Conservation (phyloP, 2,888 invertebrate genomes). For the Sturmia bella region DNA sequence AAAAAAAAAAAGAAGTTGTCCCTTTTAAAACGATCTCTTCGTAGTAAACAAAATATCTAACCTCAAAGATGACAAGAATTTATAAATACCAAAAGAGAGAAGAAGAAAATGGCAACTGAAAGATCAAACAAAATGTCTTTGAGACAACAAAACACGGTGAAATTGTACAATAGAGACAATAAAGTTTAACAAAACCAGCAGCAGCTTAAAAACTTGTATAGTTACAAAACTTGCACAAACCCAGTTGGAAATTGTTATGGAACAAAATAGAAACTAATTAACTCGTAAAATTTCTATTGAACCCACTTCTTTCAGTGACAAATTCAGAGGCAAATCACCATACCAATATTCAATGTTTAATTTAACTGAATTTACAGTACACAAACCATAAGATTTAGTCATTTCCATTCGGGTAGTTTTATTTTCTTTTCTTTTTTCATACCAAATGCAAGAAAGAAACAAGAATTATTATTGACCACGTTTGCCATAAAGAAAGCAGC, state of each 20-base stretch:
- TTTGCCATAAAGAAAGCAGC: constrained; percentile 72
- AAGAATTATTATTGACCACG: constrained; percentile 78
- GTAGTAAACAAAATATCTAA: constrained; percentile 1
- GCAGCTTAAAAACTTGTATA: constrained; percentile 20
- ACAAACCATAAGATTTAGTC: neutral
- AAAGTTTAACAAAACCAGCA: constrained; percentile 44
- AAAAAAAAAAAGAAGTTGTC: too few species aligned
- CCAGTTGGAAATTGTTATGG: constrained; percentile 26
- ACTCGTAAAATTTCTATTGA: neutral
- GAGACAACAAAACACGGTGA: constrained; percentile 48
- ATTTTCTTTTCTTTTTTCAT: neutral
- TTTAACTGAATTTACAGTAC: neutral
- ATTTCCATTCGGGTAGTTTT: constrained; percentile 37
- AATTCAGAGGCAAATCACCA: constrained; percentile 14
- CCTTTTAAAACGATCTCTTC: neutral
- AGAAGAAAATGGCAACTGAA: constrained; percentile 23
- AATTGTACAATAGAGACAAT: constrained; percentile 45
- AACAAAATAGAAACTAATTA: neutral
- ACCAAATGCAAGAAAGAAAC: constrained; percentile 45
- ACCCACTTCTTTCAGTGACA: neutral
- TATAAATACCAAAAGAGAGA: neutral
- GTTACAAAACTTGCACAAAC: constrained; percentile 22
- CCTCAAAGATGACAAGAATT: constrained; percentile 4
- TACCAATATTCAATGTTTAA: neutral
- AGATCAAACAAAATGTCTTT: constrained; percentile 48